These are phyloP conservation scores for Psylliodes chrysocephalus DNA, from an alignment of 2,888 invertebrate genomes.

Conservation along the genomic window DNA sequence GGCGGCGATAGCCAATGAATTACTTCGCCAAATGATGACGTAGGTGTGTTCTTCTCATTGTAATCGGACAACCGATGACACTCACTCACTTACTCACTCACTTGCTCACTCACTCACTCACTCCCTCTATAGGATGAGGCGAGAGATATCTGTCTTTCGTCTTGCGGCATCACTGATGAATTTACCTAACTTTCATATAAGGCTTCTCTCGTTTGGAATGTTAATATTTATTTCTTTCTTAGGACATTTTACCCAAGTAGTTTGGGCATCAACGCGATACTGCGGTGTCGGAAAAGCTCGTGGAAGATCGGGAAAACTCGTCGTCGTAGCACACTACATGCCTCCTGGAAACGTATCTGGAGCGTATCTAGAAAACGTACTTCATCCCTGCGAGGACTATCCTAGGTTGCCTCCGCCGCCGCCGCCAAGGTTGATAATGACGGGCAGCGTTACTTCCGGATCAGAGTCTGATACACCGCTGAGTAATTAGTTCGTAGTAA, in stretches of 20 bases:
- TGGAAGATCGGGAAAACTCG: constrained; percentile 79
- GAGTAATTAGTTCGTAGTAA: constrained; percentile 29
- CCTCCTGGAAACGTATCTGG: constrained; percentile 84
- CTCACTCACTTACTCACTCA: too few relatives aligned
- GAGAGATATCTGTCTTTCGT: too few relatives aligned
- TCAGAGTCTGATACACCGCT: constrained; percentile 44
- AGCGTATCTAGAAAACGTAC: constrained; percentile 76
- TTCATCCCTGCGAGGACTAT: constrained; percentile 72
- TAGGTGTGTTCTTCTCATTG: too few relatives aligned
- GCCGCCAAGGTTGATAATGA: constrained; percentile 41
- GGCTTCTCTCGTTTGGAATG: too few relatives aligned
- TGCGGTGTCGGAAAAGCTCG: constrained; percentile 86
- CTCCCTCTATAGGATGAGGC: too few relatives aligned
- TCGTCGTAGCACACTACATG: constrained; percentile 86
- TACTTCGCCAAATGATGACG: too few relatives aligned
- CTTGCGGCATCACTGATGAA: too few relatives aligned
- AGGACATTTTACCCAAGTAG: constrained; percentile 90
- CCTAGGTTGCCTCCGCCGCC: constrained; percentile 46
- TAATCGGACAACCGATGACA: too few relatives aligned
- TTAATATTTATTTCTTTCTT: too few relatives aligned
- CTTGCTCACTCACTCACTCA: too few relatives aligned
- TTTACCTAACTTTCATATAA: too few relatives aligned
- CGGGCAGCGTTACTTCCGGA: constrained; percentile 49
- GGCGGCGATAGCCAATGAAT: too few relatives aligned
- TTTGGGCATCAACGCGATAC: constrained; percentile 80